Base-by-base conservation (phyloP, 2,797 vertebrate species). In the Paratrypauchen microcephalus region DNA sequence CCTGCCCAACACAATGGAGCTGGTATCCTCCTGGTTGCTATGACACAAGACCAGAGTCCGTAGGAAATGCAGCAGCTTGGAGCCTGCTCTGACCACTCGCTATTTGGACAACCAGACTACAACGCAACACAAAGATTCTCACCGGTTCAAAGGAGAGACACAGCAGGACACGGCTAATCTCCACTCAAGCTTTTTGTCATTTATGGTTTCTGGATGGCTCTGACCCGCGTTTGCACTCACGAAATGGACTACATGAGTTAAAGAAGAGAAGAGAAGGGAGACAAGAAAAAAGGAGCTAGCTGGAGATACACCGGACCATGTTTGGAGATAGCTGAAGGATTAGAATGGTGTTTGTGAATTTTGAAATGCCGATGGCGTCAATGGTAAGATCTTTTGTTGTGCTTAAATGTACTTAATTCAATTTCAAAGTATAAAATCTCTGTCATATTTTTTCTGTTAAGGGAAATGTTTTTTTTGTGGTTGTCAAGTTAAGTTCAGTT, bases 271-370 rank as follows among this genome's bases (percentile, higher is more conserved):
- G 57, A n/a, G 57, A 52, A 18, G 41, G 70, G 4, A 60, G 83
- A 71, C 23, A 18, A 4, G 12, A 5, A 71, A 68, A 75, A 83
- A 87, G n/a, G n/a, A n/a, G 88, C 91, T 89, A 89, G 74, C 76
- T 83, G 78, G 72, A 70, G 76, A 52, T 52, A 52, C 21, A 73
- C 87, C 87, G 92, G 78, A 80, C 75, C 28, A 65, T 84, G 82
- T 73, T 72, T 89, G 86, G 89, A 67, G 76, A 73, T 78, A 32
- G 47, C 39, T 82, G 82, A 79, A 86, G 86, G 88, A 91, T 86
- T 90, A 93, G 86, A 78, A 94, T 94, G 93, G 92, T 94, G 86
- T 94, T 93, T 88, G 83, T 86, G 78, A 75, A 78, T 61, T 91
- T 93, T 88, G 92, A 93, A 86, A 93, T 93, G 92, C 88, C 92